Evolutionary conservation across 1,140 invertebrate genomes (phyloP), one percentile per base, ranked within the genome.

Genomic region (Achatina immaculata): DNA sequence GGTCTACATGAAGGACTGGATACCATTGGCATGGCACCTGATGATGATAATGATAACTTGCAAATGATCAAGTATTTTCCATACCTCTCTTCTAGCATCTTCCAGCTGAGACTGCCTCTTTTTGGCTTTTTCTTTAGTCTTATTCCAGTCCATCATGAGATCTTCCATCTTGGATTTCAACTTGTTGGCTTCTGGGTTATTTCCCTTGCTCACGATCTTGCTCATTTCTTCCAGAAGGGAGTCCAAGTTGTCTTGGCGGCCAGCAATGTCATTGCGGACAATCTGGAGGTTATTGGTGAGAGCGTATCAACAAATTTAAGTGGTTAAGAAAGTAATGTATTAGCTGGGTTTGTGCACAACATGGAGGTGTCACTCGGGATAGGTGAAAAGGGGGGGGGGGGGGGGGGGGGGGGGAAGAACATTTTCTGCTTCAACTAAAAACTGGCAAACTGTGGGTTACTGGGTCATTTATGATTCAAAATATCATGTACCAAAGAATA

Each of bases 201-300:
- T 80, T 69, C 90, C 90, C 65, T 81, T 82, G 16, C 83, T 83
- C 9, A 88, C 83, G 38, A 90, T 83, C 42, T 85, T 82, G 66
- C 88, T 85, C 36, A 92, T 97, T 66, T 97, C 98, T 90, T 98
- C 96, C 88, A 98, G 99, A 34, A 99, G 92, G 0, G 97, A 97
- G 88, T 99, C 97, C 0, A 99, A 95, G 85, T 95, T 97, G 24
- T 95, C 96, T 89, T 98, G 96, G 92, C 99, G 98, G 2, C 97
- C 97, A 88, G 97, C 95, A 83, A 99, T 98, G 88, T 99, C 98
- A 91, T 99, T 99, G 69, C 97, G 95, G 11, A 99, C 87, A 0
- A 98, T 96, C 93, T 93, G 83, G 24, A 28, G 16, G 28, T 58
- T n/a, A n/a, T n/a, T n/a, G n/a, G n/a, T n/a, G n/a, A n/a, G n/a